Base-by-base conservation (phyloP, 2,888 invertebrate genomes). In the Mellilla xanthometata region DNA sequence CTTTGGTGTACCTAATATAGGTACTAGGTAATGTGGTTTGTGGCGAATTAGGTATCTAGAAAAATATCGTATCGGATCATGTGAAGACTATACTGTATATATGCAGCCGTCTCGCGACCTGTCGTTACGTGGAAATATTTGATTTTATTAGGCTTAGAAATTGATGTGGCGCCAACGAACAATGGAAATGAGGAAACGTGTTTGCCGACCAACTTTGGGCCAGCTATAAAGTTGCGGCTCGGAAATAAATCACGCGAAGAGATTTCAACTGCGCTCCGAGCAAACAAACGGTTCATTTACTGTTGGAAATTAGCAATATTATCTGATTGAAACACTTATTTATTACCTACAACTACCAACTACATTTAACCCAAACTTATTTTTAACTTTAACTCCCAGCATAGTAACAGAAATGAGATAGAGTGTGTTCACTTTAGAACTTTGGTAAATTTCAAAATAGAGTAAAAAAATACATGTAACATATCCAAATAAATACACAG, bases 131-230 rank as follows among this genome's bases (percentile, higher is more conserved):
- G 34, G 41, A 53, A 45, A 47, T 53, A 38, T 44, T 47, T 45
- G 39, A 51, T 50, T 52, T 41, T 44, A 44, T 46, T 47, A 46
- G 32, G 40, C 41, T 42, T 49, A 49, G 36, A 39, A 39, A 56
- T 53, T 39, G 45, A 43, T 47, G 48, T 52, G 56, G 56, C 56
- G 56, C 56, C 56, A 38, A 26, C 10, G 23, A 40, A 46, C 46
- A 46, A 46, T 46, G 9, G 36, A 32, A 36, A 36, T 28, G 36
- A 31, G 36, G 12, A 46, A 46, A 46, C 46, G 11, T 35, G 46
- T 46, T 46, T 40, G 23, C 35, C n/a, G 36, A 12, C 35, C 10
- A 15, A 33, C 15, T 30, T 39, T 46, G 24, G 28, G 33, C 23
- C 27, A 13, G 27, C 36, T 23, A 36, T 40, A 30, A 46, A 36